Evolutionary conservation across 2,888 invertebrate genomes (phyloP).

Genomic region (Temnothorax ravouxi): DNA sequence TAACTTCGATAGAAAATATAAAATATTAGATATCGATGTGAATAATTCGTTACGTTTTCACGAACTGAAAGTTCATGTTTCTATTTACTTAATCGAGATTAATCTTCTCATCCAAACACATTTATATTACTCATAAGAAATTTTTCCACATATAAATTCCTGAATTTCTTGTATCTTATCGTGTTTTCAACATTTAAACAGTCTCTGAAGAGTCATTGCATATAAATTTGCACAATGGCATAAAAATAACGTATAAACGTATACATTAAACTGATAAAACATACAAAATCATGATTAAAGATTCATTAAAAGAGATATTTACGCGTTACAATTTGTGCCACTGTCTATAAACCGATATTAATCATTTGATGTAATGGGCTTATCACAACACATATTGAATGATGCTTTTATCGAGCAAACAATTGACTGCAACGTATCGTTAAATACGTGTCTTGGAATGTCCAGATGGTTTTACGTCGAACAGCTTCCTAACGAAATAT

Average conservation of each 20-base stretch:
- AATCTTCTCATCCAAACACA: not conserved
- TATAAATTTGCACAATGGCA: not conserved
- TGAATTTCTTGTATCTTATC: not conserved
- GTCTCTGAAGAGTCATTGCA: constrained; percentile 9
- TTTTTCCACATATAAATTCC: not conserved
- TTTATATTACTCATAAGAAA: not conserved
- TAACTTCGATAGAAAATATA: constrained; percentile 8
- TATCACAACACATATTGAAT: constrained; percentile 42
- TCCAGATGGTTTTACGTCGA: constrained; percentile 91
- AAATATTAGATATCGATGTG: not conserved
- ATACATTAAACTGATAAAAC: not conserved
- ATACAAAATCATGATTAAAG: not conserved
- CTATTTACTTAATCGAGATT: not conserved
- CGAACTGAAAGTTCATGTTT: not conserved
- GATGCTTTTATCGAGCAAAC: constrained; percentile 3
- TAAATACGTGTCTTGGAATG: constrained; percentile 83
- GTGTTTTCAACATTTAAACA: not conserved
- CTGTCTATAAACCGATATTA: not conserved
- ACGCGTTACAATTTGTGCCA: not conserved
- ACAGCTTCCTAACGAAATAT: constrained; percentile 95
- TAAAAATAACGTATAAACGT: not conserved
- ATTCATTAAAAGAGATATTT: not conserved
- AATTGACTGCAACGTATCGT: constrained; percentile 35
- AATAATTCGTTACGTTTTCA: not conserved
- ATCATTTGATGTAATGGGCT: constrained; percentile 3